phyloP scores from a whole-genome alignment of 1,140 invertebrate genomes.

The Plectrocnemia conspersa region DNA sequence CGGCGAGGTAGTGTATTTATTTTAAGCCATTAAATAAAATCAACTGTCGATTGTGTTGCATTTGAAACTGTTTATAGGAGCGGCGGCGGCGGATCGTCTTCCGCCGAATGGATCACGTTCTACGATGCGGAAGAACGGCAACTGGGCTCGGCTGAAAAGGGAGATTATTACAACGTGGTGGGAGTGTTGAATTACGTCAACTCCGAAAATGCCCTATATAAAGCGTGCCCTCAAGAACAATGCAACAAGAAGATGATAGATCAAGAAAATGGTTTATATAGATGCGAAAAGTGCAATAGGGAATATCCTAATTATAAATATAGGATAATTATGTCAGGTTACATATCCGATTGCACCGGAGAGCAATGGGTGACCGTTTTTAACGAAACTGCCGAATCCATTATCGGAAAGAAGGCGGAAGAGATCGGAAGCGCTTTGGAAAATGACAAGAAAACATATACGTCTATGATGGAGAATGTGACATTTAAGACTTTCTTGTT shows the following conservation, averaged over 20 bases:
- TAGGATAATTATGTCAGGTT: conserved; percentile 65
- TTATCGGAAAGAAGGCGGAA: conserved; percentile 72
- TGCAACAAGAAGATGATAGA: conserved; percentile 95
- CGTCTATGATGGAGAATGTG: conserved; percentile 64
- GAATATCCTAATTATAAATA: conserved; percentile 84
- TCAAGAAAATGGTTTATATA: conserved; percentile 77
- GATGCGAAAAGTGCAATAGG: conserved; percentile 91
- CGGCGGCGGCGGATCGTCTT: conserved; percentile 45
- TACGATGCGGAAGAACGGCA: conserved; percentile 64
- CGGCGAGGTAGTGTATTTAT: conserved; percentile 46
- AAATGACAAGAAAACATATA: conserved; percentile 56
- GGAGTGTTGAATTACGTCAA: conserved; percentile 48
- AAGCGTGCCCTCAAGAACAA: conserved; percentile 76
- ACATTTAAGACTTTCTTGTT: conserved; percentile 78
- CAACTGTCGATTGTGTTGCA: not conserved
- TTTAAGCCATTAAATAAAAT: not conserved
- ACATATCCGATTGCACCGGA: conserved; percentile 58
- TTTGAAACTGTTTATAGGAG: conserved; percentile 35
- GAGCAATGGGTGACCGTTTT: conserved; percentile 92
- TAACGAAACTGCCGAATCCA: conserved; percentile 75
- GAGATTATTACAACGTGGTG: conserved; percentile 66
- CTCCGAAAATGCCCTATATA: conserved; percentile 80
- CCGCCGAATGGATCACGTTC: conserved; percentile 64
- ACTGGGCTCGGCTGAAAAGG: conserved; percentile 63
- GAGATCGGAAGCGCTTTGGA: conserved; percentile 70